A percentile compares a stretch with the other conserved stretches of the same genome.
phyloP scores from a whole-genome alignment of 1,140 invertebrate genomes.

The Drosophila biarmipes region DNA sequence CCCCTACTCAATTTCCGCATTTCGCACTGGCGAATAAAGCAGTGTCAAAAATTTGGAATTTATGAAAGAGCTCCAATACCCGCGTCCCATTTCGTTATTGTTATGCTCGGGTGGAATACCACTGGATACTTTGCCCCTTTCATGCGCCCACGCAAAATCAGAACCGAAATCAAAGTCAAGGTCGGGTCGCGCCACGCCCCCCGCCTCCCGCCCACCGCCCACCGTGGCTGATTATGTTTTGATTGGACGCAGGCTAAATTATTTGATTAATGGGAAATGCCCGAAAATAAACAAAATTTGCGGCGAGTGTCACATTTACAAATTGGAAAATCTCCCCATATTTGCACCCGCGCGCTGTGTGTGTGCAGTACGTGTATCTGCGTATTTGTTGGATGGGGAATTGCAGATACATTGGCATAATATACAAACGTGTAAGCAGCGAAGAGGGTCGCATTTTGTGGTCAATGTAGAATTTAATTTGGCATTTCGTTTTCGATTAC shows the following conservation, averaged over 20 bases:
- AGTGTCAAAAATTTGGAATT: not conserved
- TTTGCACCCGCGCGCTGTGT: slow-evolving; percentile 5
- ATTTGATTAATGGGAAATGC: slow-evolving; percentile 43
- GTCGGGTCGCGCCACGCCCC: slow-evolving; percentile 2
- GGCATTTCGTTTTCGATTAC: slow-evolving; percentile 27
- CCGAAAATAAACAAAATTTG: slow-evolving; percentile 21
- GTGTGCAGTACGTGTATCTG: slow-evolving; percentile 5
- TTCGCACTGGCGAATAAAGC: not conserved
- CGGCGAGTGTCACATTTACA: slow-evolving; percentile 26
- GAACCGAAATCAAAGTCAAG: slow-evolving; percentile 22
- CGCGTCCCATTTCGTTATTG: not conserved
- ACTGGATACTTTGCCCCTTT: no score
- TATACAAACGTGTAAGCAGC: not conserved
- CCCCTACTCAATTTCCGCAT: not conserved
- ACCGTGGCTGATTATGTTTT: slow-evolving; percentile 21
- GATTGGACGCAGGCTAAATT: slow-evolving; percentile 28
- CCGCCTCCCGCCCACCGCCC: not conserved
- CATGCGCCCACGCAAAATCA: not conserved
- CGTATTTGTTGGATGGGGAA: not conserved
- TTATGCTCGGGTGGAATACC: not conserved
- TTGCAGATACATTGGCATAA: not conserved
- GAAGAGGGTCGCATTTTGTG: slow-evolving; percentile 20
- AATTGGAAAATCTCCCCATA: slow-evolving; percentile 35
- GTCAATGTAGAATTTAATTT: slow-evolving; percentile 46
- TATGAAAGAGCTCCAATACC: no score